Base-by-base conservation (phyloP, 2,888 invertebrate species). In the Agapostemon virescens region DNA sequence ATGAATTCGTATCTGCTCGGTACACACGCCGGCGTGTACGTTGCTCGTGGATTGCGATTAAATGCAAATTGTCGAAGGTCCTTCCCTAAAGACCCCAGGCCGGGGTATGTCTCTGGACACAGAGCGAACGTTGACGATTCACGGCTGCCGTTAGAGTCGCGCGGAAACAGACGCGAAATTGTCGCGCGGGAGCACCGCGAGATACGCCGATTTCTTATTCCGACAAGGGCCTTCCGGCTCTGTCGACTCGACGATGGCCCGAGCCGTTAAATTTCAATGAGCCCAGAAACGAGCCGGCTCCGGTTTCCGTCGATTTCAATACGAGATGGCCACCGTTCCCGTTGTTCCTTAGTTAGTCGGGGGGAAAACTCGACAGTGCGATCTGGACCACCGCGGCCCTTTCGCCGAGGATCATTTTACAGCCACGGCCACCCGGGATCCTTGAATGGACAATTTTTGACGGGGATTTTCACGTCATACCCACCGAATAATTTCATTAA, bases 1-100 rank as follows among this genome's bases (percentile, higher is more conserved):
- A 88, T 88, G 87, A 88, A 90, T 88, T 88, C 88, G 86, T 88
- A 89, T 88, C 87, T 86, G 86, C 84, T 75, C 81, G 79, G 85
- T 85, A 84, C 86, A 89, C 85, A 85, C 86, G 83, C 79, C 76
- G 77, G 58, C 83, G 86, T 85, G 85, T 83, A 84, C 80, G 78
- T 68, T 66, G 77, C 69, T 52, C 82, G 86, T 81, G 81, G 81
- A 87, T 88, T 84, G 83, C 86, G 87, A 89, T 88, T 88, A 87
- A 88, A 89, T 89, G 89, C 88, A 87, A 89, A 90, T 89, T 81
- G 86, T 84, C 86, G 76, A 81, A 84, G 86, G 77, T 69, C 71
- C 71, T 70, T 71, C 72, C 68, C 76, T 64, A 73, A 84, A 70
- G 76, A 75, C 71, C 78, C 11, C 76, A 55, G 49, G 11, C 45